Evolutionary conservation across 2,113 vertebrate species (phyloP).

Genomic region (Isurus oxyrinchus): DNA sequence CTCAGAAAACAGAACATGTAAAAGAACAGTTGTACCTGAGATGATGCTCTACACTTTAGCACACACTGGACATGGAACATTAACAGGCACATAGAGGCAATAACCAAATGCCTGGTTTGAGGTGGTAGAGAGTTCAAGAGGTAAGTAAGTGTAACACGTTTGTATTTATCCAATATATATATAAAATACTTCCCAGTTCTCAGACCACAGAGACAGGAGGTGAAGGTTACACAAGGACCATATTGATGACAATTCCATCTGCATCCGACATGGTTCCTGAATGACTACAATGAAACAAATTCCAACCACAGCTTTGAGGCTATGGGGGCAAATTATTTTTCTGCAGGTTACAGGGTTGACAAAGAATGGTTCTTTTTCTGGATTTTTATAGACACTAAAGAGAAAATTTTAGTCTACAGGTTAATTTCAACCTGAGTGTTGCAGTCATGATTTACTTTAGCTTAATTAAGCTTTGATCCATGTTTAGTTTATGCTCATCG

Average conservation of each 20-base stretch:
- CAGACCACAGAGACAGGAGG: not conserved
- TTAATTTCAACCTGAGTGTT: not conserved
- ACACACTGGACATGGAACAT: constrained; percentile 13
- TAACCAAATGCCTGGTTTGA: not conserved
- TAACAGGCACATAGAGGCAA: not conserved
- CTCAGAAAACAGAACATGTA: constrained; percentile 39
- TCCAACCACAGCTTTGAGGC: not conserved
- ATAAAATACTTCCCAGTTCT: not conserved
- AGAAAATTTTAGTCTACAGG: not conserved
- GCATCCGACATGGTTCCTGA: not conserved
- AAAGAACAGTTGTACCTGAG: constrained; percentile 59
- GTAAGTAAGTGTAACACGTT: not conserved
- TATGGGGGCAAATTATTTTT: not conserved
- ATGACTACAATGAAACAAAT: not conserved
- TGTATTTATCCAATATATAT: not conserved
- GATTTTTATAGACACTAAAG: not conserved
- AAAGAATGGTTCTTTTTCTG: not conserved
- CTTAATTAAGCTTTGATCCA: too few relatives aligned
- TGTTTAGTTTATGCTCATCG: not conserved
- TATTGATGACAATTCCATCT: not conserved
- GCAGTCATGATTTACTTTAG: too few relatives aligned
- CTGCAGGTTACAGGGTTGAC: not conserved
- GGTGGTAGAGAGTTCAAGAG: not conserved
- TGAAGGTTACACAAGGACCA: not conserved
- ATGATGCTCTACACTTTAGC: constrained; percentile 52